These are phyloP conservation scores for Magallana angulata DNA, from an alignment of 1,140 invertebrate species.

Conservation along the genomic window DNA sequence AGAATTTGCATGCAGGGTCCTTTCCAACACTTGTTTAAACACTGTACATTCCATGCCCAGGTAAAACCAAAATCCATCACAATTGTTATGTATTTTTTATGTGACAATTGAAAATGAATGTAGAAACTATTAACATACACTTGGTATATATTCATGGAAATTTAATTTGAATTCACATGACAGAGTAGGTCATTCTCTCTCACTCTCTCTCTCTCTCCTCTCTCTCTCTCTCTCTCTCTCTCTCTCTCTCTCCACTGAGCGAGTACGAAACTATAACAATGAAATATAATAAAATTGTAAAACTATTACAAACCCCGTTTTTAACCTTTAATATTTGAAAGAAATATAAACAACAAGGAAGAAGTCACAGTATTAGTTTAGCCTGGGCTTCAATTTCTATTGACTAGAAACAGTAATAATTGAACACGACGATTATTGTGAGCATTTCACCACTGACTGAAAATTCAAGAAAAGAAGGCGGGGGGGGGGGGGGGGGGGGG, in stretches of 20 bases:
- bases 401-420: too few species aligned
- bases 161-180: background rate
- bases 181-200: background rate
- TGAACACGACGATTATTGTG: too few species aligned
- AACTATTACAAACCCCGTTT: too few species aligned
- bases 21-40: background rate
- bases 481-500: too few species aligned
- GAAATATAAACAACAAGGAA: too few species aligned
- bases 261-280: too few species aligned
- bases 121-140: constrained; percentile 11
- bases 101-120: constrained; percentile 25
- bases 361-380: too few species aligned
- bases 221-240: background rate
- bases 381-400: too few species aligned
- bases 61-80: background rate
- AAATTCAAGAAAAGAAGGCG: too few species aligned
- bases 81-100: constrained; percentile 23
- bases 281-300: too few species aligned
- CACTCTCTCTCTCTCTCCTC: background rate
- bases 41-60: background rate
- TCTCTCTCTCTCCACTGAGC: background rate
- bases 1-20: background rate
- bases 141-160: constrained; percentile 6
- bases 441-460: too few species aligned
- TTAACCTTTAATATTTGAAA: too few species aligned